These are phyloP conservation scores for Zaprionus taronus DNA, from an alignment of 1,140 invertebrate species.

Conservation along the genomic window DNA sequence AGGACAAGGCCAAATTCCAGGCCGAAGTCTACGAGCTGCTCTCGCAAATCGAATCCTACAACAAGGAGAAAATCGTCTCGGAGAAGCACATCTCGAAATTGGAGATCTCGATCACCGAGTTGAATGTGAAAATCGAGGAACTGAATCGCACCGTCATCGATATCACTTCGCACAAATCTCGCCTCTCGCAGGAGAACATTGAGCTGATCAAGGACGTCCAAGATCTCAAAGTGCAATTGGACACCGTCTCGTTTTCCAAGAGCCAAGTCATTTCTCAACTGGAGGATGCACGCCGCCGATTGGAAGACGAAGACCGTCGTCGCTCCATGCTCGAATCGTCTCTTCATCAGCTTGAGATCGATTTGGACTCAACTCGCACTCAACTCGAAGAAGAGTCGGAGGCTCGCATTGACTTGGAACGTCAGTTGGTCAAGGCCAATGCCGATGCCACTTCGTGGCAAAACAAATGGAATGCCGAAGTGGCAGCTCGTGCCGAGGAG, in stretches of 20 bases:
- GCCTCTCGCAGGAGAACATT: conserved; percentile 96
- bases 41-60: conserved; percentile 95
- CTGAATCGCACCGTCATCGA: conserved; percentile 97
- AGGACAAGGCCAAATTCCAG: conserved; percentile 98
- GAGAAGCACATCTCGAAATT: conserved; percentile 95
- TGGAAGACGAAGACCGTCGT: conserved; percentile 97
- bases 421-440: conserved; percentile 96
- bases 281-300: conserved; percentile 95
- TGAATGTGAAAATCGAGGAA: conserved; percentile 97
- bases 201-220: conserved; percentile 97
- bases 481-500: conserved; percentile 95
- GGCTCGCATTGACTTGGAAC: conserved; percentile 96
- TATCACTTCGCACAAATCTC: conserved; percentile 95
- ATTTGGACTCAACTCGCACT: conserved; percentile 95
- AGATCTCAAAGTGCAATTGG: conserved; percentile 96
- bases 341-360: conserved; percentile 95
- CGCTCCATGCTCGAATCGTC: conserved; percentile 94
- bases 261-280: conserved; percentile 94
- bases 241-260: conserved; percentile 95
- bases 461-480: conserved; percentile 96
- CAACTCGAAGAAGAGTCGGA: conserved; percentile 98
- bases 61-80: conserved; percentile 95
- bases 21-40: conserved; percentile 97
- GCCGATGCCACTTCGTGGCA: conserved; percentile 95
- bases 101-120: conserved; percentile 94